phyloP scores from a whole-genome alignment of 2,888 invertebrate genomes.

The Deroplatys truncata region DNA sequence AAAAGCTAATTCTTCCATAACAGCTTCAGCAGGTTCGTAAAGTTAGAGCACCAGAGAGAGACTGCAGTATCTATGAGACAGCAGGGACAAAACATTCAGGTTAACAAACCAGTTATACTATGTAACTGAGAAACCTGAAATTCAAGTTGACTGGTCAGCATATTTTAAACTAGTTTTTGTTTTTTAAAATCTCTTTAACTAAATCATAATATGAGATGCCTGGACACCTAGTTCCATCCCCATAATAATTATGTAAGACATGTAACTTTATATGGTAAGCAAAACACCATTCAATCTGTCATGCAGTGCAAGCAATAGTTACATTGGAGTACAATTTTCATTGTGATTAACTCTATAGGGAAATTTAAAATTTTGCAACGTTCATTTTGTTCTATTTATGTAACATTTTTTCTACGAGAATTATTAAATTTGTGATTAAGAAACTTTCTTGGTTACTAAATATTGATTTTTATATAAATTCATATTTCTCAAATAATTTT shows the following conservation, averaged over 20 bases:
- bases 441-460: too few relatives aligned
- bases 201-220: neutral
- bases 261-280: neutral
- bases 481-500: too few relatives aligned
- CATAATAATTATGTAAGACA: neutral
- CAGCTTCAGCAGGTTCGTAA: neutral
- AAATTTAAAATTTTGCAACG: too few relatives aligned
- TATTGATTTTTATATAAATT: too few relatives aligned
- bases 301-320: neutral
- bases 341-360: too few relatives aligned
- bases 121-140: slow-evolving; percentile 4
- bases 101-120: slow-evolving; percentile 10
- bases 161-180: slow-evolving; percentile 4
- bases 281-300: neutral
- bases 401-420: too few relatives aligned
- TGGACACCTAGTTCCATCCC: neutral
- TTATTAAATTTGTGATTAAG: too few relatives aligned
- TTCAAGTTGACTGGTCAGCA: neutral
- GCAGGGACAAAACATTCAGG: neutral
- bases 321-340: too few relatives aligned
- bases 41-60: neutral
- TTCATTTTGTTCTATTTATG: too few relatives aligned
- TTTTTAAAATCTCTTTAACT: neutral
- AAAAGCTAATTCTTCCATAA: neutral
- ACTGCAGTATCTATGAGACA: neutral